Conservation (phyloP, 2,888 invertebrate species). For the Ommatoiulus sabulosus region DNA sequence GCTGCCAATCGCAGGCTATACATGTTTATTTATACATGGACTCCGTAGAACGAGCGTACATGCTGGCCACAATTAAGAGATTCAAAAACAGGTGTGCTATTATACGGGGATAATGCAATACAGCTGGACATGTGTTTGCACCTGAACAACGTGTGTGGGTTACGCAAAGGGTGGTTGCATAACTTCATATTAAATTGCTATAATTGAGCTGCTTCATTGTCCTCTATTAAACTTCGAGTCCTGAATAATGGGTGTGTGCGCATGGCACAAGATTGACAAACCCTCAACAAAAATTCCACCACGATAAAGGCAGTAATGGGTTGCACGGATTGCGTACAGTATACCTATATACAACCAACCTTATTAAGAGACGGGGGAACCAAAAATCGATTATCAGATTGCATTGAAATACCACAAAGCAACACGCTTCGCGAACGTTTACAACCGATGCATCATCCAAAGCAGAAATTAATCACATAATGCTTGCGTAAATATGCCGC, state of each 20-base stretch:
- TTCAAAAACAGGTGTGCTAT: conserved; percentile 1
- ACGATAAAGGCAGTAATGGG: neutral
- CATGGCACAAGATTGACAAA: neutral
- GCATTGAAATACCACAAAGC: neutral
- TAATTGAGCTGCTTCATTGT: conserved; percentile 28
- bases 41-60: neutral
- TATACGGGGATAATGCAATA: neutral
- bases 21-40: neutral
- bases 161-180: conserved; percentile 21
- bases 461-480: no score
- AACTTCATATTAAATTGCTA: neutral
- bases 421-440: neutral
- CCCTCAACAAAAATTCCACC: neutral
- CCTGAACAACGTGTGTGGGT: neutral
- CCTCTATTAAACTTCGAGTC: neutral
- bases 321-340: neutral
- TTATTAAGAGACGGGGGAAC: neutral
- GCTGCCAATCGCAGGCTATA: no score
- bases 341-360: neutral
- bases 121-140: neutral
- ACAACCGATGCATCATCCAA: neutral
- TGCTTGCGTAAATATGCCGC: no score
- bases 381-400: neutral
- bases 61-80: neutral
- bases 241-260: neutral